phyloP scores from a whole-genome alignment of 2,113 vertebrate species.

The Rutilus rutilus region DNA sequence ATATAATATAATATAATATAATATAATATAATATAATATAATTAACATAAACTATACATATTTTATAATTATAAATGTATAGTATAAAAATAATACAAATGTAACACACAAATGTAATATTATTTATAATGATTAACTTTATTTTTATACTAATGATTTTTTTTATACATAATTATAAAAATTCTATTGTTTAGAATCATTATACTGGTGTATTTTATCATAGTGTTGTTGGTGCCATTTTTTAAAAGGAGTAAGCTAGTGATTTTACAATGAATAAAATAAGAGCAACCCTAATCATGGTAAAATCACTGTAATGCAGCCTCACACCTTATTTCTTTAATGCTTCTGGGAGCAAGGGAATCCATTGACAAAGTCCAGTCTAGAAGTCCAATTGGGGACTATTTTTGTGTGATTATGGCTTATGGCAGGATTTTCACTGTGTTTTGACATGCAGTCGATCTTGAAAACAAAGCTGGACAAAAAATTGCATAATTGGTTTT shows the following conservation, averaged over 20 bases:
- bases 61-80: not conserved
- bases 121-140: not conserved
- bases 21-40: too few species aligned
- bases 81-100: not conserved
- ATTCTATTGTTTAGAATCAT: not conserved
- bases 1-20: not conserved
- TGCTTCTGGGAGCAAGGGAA: not conserved
- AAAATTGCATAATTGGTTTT: conserved; percentile 1
- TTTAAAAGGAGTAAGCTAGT: not conserved
- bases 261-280: not conserved
- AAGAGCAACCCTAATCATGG: not conserved
- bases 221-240: not conserved
- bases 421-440: not conserved
- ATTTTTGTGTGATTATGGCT: not conserved
- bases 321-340: not conserved
- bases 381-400: not conserved
- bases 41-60: too few species aligned
- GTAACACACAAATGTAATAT: not conserved
- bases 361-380: not conserved
- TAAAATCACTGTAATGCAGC: not conserved
- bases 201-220: not conserved
- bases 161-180: not conserved
- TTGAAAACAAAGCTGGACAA: conserved; percentile 19
- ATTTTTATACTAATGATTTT: too few species aligned
- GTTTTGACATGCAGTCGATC: not conserved